Conservation (phyloP, 2,888 invertebrate species). For the Dasysyrphus albostriatus region DNA sequence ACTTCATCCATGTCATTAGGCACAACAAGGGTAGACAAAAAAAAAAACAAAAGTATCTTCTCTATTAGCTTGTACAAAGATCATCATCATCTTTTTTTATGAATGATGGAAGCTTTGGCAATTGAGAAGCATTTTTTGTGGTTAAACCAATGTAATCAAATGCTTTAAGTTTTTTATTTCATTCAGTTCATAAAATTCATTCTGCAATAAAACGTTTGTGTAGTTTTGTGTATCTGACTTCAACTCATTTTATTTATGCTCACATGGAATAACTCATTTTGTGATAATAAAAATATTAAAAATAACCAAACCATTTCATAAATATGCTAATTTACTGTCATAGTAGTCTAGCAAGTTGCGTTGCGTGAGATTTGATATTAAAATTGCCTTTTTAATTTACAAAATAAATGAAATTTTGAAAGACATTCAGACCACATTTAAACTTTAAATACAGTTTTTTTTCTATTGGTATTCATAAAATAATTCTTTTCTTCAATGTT, state of each 20-base stretch:
- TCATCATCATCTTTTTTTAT: conserved; percentile 28
- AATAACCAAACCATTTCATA: conserved; percentile 41
- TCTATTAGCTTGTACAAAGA: conserved; percentile 13
- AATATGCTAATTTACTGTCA: conserved; percentile 18
- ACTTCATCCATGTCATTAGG: conserved; percentile 74
- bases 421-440: too few relatives aligned
- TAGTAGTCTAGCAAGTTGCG: neutral
- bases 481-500: too few relatives aligned
- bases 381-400: too few relatives aligned
- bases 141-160: conserved; percentile 62
- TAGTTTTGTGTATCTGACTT: conserved; percentile 4
- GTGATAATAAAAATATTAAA: neutral
- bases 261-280: conserved; percentile 64
- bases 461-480: too few relatives aligned
- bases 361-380: neutral
- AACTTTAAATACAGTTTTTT: too few relatives aligned
- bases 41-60: conserved; percentile 17
- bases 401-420: too few relatives aligned
- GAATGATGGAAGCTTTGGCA: conserved; percentile 37
- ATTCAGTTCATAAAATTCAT: neutral
- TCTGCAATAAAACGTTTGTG: conserved; percentile 13
- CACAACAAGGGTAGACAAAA: conserved; percentile 32
- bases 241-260: conserved; percentile 40
- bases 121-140: conserved; percentile 66
- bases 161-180: conserved; percentile 33